Evolutionary conservation across 2,888 invertebrate species (phyloP), one percentile per base, ranked within the genome.

Genomic region (Thera britannica): DNA sequence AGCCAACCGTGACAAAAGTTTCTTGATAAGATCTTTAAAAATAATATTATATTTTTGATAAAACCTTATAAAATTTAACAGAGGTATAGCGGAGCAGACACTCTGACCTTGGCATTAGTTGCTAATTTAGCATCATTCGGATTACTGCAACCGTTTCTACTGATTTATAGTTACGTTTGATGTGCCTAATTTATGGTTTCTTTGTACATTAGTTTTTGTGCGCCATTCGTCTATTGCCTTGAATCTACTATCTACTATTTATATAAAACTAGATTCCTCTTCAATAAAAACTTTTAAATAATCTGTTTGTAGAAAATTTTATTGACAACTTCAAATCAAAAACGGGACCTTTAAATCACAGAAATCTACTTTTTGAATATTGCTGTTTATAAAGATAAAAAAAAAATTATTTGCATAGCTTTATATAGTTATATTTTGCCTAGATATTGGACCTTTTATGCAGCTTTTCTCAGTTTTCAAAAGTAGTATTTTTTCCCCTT

Each of bases 61-160:
- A 51, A 7, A 49, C n/a, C 12, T 23, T 7, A 51, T 2, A 49
- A n/a, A 7, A 7, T 2, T n/a, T n/a, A n/a, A 23, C 23, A 51
- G 23, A 51, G 12, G 6, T 49, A 12, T 12, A 51, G 49, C 9
- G 64, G 77, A 46, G 5, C 41, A 41, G 38, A 5, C 6, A 1
- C 7, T 72, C 74, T 74, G 67, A 67, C 74, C 67, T 72, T 72
- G 70, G 69, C 72, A 77, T 78, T 74, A 76, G 74, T 75, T 73
- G 74, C 78, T 23, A 46, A 46, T 83, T 81, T 78, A 74, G 72
- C 70, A 74, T 81, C 79, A 77, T 81, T 81, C 80, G 65, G 76
- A 78, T 77, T 79, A 76, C 64, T 69, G 67, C 69, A 65, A 63
- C 64, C 57, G 73, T 72, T 68, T 75, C 65, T 66, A 62, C 71